A percentile compares a stretch with the other conserved stretches of the same genome.
Evolutionary conservation across 1,140 invertebrate species (phyloP).

Genomic region (Littorina saxatilis): DNA sequence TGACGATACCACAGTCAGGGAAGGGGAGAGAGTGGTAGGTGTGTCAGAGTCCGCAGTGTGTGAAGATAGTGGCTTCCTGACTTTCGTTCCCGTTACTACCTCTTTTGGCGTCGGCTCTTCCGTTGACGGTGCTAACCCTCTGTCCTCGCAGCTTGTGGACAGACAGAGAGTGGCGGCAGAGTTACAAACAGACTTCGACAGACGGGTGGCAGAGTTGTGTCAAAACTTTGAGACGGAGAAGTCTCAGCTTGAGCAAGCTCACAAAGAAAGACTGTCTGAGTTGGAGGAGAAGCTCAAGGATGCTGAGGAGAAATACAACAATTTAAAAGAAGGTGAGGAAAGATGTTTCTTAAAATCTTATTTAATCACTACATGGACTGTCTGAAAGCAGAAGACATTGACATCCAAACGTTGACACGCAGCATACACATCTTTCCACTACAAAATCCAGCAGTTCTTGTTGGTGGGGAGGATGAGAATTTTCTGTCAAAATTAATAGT

Average conservation of each 20-base stretch:
- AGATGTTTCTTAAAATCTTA: too few species aligned
- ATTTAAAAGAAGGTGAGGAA: slow-evolving; percentile 62
- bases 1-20: too few species aligned
- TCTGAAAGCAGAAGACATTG: neutral
- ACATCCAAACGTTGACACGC: too few species aligned
- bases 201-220: slow-evolving; percentile 50
- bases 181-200: neutral
- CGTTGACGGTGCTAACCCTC: neutral
- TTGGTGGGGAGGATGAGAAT: too few species aligned
- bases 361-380: too few species aligned
- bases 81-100: neutral
- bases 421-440: too few species aligned
- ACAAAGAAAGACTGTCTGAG: slow-evolving; percentile 53
- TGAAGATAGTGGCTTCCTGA: slow-evolving; percentile 7
- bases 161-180: neutral
- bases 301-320: slow-evolving; percentile 64
- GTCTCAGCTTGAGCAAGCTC: slow-evolving; percentile 25
- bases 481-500: too few species aligned
- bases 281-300: slow-evolving; percentile 54
- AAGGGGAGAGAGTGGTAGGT: neutral
- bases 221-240: slow-evolving; percentile 42
- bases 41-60: neutral
- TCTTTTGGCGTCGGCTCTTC: neutral
- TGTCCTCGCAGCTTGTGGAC: neutral
- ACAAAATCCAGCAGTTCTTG: too few species aligned